Percentiles rank a stretch among this genome's conserved stretches.
phyloP scores from a whole-genome alignment of 2,888 invertebrate species.

The Parasteatoda lunata region DNA sequence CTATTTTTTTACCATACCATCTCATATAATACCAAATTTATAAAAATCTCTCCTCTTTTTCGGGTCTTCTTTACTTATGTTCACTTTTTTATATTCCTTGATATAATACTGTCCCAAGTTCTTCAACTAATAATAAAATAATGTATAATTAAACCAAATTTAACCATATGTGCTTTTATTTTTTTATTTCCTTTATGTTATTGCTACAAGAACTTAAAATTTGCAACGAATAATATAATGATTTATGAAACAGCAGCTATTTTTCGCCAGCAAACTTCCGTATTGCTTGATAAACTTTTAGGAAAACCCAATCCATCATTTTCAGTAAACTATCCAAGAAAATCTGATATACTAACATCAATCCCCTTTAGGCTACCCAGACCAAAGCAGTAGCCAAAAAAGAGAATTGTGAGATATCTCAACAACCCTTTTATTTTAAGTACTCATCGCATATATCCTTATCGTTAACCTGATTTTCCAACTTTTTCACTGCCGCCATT shows the following conservation, averaged over 20 bases:
- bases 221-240: not conserved
- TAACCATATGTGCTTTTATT: too few species aligned
- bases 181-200: too few species aligned
- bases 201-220: too few species aligned
- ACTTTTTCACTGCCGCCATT: too few species aligned
- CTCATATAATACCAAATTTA: too few species aligned
- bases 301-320: slow-evolving; percentile 38
- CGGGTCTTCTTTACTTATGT: too few species aligned
- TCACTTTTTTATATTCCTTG: too few species aligned
- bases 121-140: too few species aligned
- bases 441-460: slow-evolving; percentile 26
- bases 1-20: too few species aligned
- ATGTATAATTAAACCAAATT: too few species aligned
- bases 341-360: slow-evolving; percentile 12
- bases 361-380: not conserved
- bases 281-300: slow-evolving; percentile 23
- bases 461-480: slow-evolving; percentile 6
- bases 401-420: slow-evolving; percentile 16
- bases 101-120: too few species aligned
- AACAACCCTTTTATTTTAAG: not conserved
- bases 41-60: too few species aligned
- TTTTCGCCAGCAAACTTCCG: not conserved
- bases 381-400: not conserved
- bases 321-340: not conserved
- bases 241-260: not conserved